Conservation (phyloP, 2,888 invertebrate genomes). For the Erebia aethiops region DNA sequence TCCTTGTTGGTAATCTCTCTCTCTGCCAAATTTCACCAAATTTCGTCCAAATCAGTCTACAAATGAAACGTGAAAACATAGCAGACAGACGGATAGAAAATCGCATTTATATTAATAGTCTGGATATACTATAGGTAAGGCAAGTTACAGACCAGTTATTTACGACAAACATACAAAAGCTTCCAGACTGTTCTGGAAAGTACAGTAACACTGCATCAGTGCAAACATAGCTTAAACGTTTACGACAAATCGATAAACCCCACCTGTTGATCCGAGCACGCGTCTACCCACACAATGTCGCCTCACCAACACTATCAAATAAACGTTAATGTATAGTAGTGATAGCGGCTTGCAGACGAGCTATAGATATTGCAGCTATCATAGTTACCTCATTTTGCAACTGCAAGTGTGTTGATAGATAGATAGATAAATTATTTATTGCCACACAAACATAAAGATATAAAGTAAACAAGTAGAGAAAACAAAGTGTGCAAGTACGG, state of each 20-base stretch:
- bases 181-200: slow-evolving; percentile 10
- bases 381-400: no score
- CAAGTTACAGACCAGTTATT: not conserved
- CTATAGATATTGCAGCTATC: not conserved
- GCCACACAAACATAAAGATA: no score
- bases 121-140: not conserved
- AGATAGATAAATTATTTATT: no score
- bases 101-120: no score
- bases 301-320: slow-evolving; percentile 10
- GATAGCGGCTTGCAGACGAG: not conserved
- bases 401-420: no score
- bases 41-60: no score
- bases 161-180: not conserved
- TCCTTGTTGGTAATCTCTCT: no score
- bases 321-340: not conserved
- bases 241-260: slow-evolving; percentile 54
- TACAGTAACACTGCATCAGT: slow-evolving; percentile 13
- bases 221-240: slow-evolving; percentile 28
- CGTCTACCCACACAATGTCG: slow-evolving; percentile 39
- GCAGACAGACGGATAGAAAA: no score
- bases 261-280: slow-evolving; percentile 52
- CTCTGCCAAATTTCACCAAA: no score
- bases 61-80: no score
- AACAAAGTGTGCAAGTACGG: no score
- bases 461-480: no score